A percentile compares a stretch with the other conserved stretches of the same genome.
Evolutionary conservation across 2,113 vertebrate species (phyloP).

Genomic region (Manacus vitellinus): DNA sequence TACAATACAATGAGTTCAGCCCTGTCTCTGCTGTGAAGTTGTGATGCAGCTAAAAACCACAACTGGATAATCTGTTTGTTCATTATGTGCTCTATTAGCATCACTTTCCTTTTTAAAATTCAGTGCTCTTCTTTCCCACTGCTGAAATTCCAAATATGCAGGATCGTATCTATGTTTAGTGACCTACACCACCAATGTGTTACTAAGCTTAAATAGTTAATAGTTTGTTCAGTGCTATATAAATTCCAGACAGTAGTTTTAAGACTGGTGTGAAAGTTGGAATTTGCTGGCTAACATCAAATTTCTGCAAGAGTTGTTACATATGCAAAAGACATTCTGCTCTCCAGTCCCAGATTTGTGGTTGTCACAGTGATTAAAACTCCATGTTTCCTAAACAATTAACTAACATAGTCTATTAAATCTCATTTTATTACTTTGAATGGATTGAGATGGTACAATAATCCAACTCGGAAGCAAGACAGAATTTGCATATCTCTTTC

Average conservation of each 20-base stretch:
- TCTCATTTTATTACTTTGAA: slow-evolving; percentile 61
- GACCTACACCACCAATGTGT: background rate
- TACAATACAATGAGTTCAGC: background rate
- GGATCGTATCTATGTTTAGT: background rate
- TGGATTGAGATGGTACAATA: slow-evolving; percentile 55
- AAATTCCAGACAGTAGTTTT: background rate
- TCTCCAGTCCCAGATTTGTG: slow-evolving; percentile 47
- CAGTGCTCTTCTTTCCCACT: background rate
- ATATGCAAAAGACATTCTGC: slow-evolving; percentile 43
- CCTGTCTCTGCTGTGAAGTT: background rate
- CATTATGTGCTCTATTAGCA: background rate
- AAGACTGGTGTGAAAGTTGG: background rate
- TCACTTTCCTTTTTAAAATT: background rate
- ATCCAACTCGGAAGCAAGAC: slow-evolving; percentile 19
- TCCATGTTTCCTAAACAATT: slow-evolving; percentile 68
- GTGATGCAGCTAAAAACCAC: background rate
- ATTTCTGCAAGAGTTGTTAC: slow-evolving; percentile 36
- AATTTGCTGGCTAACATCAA: slow-evolving; percentile 28
- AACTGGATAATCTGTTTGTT: background rate
- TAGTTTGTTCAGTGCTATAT: background rate
- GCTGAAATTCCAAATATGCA: background rate
- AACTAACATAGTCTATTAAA: slow-evolving; percentile 70
- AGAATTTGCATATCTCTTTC: slow-evolving; percentile 47
- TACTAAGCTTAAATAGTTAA: background rate
- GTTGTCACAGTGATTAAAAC: slow-evolving; percentile 58